Percentiles rank a stretch among this genome's conserved stretches.
Conservation (phyloP, 2,797 vertebrate species). For the Phalanger gymnotis region DNA sequence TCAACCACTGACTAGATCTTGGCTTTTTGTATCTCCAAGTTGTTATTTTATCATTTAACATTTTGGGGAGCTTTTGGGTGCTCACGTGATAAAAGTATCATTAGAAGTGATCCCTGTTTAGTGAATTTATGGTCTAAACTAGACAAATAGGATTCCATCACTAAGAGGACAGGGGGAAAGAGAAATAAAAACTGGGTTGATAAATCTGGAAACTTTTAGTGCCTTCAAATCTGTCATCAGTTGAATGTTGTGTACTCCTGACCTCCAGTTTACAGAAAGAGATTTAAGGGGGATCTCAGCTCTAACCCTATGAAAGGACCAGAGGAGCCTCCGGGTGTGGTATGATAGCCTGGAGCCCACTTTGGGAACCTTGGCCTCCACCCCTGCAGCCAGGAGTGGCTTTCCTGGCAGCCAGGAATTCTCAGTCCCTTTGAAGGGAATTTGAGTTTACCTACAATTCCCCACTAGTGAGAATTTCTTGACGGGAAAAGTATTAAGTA, state of each 20-base stretch:
- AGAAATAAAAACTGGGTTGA: not conserved
- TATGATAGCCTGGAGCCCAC: not conserved
- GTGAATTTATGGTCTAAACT: not conserved
- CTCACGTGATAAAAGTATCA: not conserved
- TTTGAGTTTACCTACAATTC: not conserved
- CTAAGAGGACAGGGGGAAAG: not conserved
- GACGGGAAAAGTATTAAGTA: not conserved
- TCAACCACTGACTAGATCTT: not conserved
- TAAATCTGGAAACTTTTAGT: not conserved
- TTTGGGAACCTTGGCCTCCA: not conserved
- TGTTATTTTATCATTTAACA: not conserved
- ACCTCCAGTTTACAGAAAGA: not conserved
- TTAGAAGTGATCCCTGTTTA: not conserved
- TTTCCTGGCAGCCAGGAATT: not conserved
- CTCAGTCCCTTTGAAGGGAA: not conserved
- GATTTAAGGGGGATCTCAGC: not conserved
- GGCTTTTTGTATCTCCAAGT: not conserved
- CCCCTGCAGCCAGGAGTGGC: not conserved
- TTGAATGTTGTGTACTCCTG: not conserved
- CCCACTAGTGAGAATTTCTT: not conserved
- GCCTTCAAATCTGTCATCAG: not conserved
- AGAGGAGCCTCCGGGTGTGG: not conserved
- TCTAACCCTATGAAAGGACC: not conserved
- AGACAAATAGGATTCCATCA: not conserved
- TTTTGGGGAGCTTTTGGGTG: not conserved